Evolutionary conservation across 2,888 invertebrate genomes (phyloP).

Genomic region (Hesperia comma): DNA sequence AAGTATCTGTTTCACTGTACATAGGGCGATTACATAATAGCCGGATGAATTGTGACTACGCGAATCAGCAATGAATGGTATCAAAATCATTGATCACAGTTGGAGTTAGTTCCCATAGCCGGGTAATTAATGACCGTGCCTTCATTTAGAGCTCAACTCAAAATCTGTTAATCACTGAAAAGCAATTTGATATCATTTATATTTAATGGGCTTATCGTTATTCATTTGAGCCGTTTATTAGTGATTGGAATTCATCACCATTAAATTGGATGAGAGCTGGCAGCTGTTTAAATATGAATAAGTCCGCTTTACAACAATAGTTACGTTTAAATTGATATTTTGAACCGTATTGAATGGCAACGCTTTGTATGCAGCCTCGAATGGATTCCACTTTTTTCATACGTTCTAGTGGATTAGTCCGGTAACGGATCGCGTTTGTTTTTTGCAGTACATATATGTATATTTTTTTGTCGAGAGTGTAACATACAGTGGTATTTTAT

Average conservation of each 20-base stretch:
- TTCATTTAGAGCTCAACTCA: constrained; percentile 26
- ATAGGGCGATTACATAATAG: neutral
- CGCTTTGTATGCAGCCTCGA: too few species aligned
- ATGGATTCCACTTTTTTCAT: too few species aligned
- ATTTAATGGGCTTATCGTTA: constrained; percentile 24
- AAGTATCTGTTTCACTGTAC: neutral
- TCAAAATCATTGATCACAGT: constrained; percentile 11
- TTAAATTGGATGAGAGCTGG: too few species aligned
- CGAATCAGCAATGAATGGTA: constrained; percentile 9
- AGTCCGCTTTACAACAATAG: too few species aligned
- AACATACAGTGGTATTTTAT: too few species aligned
- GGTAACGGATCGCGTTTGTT: too few species aligned
- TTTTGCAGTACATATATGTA: too few species aligned
- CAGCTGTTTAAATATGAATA: too few species aligned
- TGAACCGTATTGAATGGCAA: too few species aligned
- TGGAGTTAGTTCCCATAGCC: constrained; percentile 8
- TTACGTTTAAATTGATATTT: too few species aligned
- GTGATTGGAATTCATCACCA: constrained; percentile 24
- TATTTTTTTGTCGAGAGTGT: too few species aligned
- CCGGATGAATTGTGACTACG: neutral
- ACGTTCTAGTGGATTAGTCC: too few species aligned
- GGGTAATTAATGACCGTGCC: constrained; percentile 23
- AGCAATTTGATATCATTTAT: constrained; percentile 30
- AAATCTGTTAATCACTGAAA: constrained; percentile 30
- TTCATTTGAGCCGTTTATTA: constrained; percentile 24